Conservation (phyloP, 2,797 vertebrate species). For the Lagorchestes hirsutus region DNA sequence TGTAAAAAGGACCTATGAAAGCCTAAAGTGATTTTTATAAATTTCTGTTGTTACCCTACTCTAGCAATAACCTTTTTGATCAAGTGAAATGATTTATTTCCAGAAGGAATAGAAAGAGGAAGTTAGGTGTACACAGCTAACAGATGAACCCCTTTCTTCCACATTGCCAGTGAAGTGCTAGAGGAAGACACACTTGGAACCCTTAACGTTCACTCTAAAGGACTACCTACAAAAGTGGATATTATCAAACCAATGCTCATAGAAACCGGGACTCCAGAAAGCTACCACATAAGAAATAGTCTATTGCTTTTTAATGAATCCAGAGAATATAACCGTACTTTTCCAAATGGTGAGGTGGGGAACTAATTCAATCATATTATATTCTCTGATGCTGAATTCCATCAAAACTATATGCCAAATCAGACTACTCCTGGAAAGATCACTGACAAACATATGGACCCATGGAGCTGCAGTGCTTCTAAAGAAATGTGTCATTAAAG, state of each 20-base stretch:
- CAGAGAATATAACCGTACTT: constrained; percentile 9
- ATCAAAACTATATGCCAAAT: background rate
- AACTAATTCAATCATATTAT: constrained; percentile 23
- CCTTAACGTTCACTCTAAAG: background rate
- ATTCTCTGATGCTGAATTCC: constrained; percentile 18
- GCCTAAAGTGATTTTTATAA: too few species aligned
- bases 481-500: background rate
- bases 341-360: background rate
- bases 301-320: constrained; percentile 32
- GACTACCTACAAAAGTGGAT: background rate
- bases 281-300: background rate
- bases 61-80: constrained; percentile 38
- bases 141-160: background rate
- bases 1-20: background rate
- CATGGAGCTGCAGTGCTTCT: background rate
- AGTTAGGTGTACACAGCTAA: constrained; percentile 4
- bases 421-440: constrained; percentile 30
- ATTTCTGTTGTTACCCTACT: background rate
- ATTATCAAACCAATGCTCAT: background rate
- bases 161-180: background rate
- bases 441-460: background rate
- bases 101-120: constrained; percentile 19
- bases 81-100: constrained; percentile 31
- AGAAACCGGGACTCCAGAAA: constrained; percentile 17
- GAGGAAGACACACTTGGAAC: background rate